phyloP scores from a whole-genome alignment of 2,797 vertebrate genomes.

The Mormyrops attenuatus region DNA sequence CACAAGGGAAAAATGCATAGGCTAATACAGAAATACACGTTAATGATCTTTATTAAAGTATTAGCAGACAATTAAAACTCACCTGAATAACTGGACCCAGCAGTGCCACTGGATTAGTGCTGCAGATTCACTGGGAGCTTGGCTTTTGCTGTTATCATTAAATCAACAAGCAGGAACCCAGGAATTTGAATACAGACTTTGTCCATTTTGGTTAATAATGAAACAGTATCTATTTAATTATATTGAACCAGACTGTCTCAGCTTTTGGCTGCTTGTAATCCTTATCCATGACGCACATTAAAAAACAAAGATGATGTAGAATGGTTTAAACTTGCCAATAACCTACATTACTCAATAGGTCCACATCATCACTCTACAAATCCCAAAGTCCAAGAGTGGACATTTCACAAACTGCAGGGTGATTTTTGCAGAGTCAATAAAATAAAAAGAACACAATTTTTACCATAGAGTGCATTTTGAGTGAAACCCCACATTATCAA shows the following conservation, averaged over 20 bases:
- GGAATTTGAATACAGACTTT: constrained; percentile 17
- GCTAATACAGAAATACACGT: background rate
- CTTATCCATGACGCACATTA: background rate
- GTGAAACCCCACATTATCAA: background rate
- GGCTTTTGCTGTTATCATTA: constrained; percentile 11
- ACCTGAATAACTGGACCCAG: constrained; percentile 10
- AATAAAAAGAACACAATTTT: background rate
- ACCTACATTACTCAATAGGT: background rate
- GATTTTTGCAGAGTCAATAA: background rate
- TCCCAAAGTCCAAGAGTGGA: background rate
- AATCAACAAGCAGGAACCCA: constrained; percentile 14
- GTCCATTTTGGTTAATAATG: constrained; percentile 18
- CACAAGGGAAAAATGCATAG: background rate
- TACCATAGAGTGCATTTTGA: background rate
- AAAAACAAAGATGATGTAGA: background rate
- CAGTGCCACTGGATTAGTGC: background rate
- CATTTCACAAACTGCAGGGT: background rate
- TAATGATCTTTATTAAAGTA: background rate
- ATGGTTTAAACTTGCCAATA: background rate
- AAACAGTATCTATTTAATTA: background rate
- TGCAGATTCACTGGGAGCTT: background rate
- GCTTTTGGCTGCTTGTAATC: background rate
- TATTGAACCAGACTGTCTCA: background rate
- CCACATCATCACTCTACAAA: background rate
- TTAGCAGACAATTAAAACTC: background rate